Base-by-base conservation (phyloP, 2,888 invertebrate species). In the Drosophila subsilvestris region DNA sequence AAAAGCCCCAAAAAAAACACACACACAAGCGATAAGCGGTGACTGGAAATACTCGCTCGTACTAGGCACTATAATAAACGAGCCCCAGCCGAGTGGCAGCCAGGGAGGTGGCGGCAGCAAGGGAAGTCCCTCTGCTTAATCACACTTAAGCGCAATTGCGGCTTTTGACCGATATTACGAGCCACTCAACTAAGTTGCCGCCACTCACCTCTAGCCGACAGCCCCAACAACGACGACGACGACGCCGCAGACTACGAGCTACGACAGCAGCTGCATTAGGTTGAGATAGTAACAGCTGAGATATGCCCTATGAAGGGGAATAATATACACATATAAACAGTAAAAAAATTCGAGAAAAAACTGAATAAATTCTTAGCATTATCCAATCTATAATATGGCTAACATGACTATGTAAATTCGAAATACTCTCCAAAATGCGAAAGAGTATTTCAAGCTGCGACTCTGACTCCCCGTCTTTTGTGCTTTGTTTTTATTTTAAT, bases 111-210 rank as follows among this genome's bases (percentile, higher is more conserved):
- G 18, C 22, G 8, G 50, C 12, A 27, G 10, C 49, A 18, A 22
- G 42, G 14, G 51, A 20, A 51, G 32, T 51, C 55, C 69, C 62
- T 62, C 37, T 63, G 66, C 73, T 76, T 84, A 88, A 85, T 86
- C 88, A 81, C 61, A 86, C 78, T 78, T 78, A 70, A 79, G 67
- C 73, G 63, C 79, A 76, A 85, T 85, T 82, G 82, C 82, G 78
- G 83, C 86, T 74, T 85, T 82, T 85, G 87, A 85, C 85, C 89
- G 88, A 85, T 88, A 85, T 85, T 75, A 66, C 67, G 53, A 58
- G 71, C 50, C 66, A 80, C 79, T 75, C 62, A 51, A 57, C 57
- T 53, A 61, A 57, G 70, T 63, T 44, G 44, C 61, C 65, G 66
- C 72, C 85, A 63, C 59, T 76, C 74, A 84, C 79, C 66, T 71